These are phyloP conservation scores for Habropoda laboriosa DNA, from an alignment of 1,140 invertebrate species.

Conservation along the genomic window DNA sequence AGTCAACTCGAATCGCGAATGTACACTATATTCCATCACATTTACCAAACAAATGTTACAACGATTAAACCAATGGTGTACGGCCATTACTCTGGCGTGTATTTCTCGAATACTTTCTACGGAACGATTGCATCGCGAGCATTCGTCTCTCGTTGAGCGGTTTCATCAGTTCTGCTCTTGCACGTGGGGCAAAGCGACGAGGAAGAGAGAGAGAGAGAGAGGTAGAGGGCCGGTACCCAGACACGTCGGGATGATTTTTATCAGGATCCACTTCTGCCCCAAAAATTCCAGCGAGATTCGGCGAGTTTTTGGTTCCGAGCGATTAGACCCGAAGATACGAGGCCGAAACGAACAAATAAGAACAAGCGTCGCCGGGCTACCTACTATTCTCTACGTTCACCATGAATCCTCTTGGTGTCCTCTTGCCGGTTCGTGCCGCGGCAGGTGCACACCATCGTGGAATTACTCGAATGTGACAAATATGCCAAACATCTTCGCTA, in stretches of 20 bases:
- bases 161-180: constrained; percentile 42
- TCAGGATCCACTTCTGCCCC: constrained; percentile 73
- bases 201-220: no score
- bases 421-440: constrained; percentile 51
- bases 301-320: constrained; percentile 67
- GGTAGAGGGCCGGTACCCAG: neutral
- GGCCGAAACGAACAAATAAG: constrained; percentile 76
- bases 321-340: constrained; percentile 76
- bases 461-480: constrained; percentile 81
- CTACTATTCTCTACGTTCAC: constrained; percentile 60
- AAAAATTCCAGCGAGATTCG: constrained; percentile 76
- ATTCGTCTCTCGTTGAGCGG: constrained; percentile 22
- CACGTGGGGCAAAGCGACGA: constrained; percentile 19
- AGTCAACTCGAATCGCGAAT: no score
- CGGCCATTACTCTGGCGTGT: neutral
- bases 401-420: constrained; percentile 61
- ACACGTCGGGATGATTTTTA: constrained; percentile 63
- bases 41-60: neutral
- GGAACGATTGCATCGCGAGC: constrained; percentile 41
- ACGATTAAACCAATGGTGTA: neutral
- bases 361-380: constrained; percentile 62
- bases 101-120: constrained; percentile 6
- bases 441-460: constrained; percentile 75
- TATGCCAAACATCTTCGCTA: constrained; percentile 74
- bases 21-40: no score